phyloP scores from a whole-genome alignment of 1,140 invertebrate genomes.

The Pinna nobilis region DNA sequence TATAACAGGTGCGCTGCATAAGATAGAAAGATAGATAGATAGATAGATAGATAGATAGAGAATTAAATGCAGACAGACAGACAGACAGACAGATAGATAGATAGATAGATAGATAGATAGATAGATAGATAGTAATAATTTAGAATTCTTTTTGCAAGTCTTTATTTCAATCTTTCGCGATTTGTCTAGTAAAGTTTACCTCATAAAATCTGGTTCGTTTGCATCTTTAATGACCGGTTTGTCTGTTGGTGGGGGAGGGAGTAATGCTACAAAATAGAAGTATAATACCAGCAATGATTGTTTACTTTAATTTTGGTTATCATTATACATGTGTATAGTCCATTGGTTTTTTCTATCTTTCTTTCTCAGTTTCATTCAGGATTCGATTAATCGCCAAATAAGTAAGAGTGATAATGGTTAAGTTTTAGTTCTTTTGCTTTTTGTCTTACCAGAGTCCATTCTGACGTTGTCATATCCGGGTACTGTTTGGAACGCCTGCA shows the following conservation, averaged over 20 bases:
- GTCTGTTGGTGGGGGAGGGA: not conserved
- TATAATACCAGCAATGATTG: not conserved
- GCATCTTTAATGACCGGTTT: not conserved
- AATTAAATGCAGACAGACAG: too few species aligned
- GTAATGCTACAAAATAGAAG: not conserved
- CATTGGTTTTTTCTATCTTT: too few species aligned
- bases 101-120: too few species aligned
- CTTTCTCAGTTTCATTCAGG: too few species aligned
- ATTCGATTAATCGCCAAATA: not conserved
- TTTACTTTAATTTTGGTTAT: too few species aligned
- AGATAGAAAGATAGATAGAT: not conserved
- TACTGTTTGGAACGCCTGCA: slow-evolving; percentile 7
- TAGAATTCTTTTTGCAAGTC: not conserved
- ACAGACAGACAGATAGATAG: too few species aligned
- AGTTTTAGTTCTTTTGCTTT: slow-evolving; percentile 5
- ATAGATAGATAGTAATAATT: not conserved
- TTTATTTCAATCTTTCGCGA: not conserved
- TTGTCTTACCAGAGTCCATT: slow-evolving; percentile 7
- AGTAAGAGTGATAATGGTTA: not conserved
- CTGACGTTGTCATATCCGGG: slow-evolving; percentile 11
- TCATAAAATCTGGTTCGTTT: slow-evolving; percentile 13
- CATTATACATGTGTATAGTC: too few species aligned
- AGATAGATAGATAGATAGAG: too few species aligned
- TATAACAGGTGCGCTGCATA: slow-evolving; percentile 16
- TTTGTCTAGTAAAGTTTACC: not conserved